Evolutionary conservation across 2,888 invertebrate genomes (phyloP).

Genomic region (Mesodorylaimus sp.): DNA sequence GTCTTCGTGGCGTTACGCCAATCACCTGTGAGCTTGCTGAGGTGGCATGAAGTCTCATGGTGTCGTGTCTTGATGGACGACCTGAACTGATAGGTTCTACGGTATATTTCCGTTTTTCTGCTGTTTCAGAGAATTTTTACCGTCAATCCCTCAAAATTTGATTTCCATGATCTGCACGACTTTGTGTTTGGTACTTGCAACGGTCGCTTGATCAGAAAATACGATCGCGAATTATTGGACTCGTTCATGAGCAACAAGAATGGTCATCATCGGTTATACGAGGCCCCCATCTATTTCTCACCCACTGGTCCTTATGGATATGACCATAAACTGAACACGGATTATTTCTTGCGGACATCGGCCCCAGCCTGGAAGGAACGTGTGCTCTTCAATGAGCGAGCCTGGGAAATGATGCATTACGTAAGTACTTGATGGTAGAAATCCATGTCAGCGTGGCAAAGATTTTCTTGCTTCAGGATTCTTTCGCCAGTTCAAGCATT

Average conservation of each 20-base stretch:
- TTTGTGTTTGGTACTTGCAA: conserved; percentile 20
- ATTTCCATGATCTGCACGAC: conserved; percentile 19
- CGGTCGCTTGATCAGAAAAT: conserved; percentile 19
- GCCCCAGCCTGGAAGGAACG: conserved; percentile 20
- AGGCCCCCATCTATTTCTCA: conserved; percentile 19
- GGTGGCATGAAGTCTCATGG: too few species aligned
- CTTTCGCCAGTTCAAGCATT: conserved; percentile 19
- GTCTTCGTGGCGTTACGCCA: too few species aligned
- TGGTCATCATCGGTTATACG: conserved; percentile 15
- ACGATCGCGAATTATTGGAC: conserved; percentile 18
- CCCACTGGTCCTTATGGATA: conserved; percentile 17
- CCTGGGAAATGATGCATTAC: conserved; percentile 19
- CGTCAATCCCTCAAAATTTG: conserved; percentile 18
- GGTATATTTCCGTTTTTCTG: background rate
- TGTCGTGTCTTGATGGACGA: background rate
- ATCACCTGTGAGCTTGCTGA: too few species aligned
- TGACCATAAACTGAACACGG: conserved; percentile 13
- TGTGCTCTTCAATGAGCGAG: conserved; percentile 17
- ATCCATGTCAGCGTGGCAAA: too few species aligned
- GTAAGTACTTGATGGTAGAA: conserved; percentile 14
- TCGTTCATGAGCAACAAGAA: conserved; percentile 13
- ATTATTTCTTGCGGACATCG: conserved; percentile 17
- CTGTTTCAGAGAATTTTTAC: conserved; percentile 14
- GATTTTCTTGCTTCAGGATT: conserved; percentile 15
- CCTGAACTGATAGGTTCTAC: background rate